These are phyloP conservation scores for Bucorvus abyssinicus DNA, from an alignment of 2,797 vertebrate species.

Conservation along the genomic window DNA sequence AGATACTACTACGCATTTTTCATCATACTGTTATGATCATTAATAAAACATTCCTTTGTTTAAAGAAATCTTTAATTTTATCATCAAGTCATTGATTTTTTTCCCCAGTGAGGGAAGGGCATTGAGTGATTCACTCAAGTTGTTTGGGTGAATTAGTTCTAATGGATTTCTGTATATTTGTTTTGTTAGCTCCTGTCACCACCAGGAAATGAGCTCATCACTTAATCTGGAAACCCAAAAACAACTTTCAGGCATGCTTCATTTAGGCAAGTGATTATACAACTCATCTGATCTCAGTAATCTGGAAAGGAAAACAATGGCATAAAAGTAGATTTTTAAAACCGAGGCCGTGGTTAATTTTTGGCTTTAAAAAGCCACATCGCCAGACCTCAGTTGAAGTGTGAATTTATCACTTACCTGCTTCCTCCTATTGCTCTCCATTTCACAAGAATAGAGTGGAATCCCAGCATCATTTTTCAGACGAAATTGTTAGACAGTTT, in stretches of 20 bases:
- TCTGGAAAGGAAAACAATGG: neutral
- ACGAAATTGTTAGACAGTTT: neutral
- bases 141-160: constrained; percentile 31
- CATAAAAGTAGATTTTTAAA: neutral
- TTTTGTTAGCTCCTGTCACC: constrained; percentile 9
- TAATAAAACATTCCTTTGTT: neutral
- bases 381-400: neutral
- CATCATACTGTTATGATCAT: neutral
- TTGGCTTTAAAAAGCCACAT: neutral
- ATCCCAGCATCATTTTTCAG: neutral
- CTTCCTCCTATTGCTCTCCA: neutral
- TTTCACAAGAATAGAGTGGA: neutral
- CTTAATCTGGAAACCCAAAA: constrained; percentile 13
- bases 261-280: neutral
- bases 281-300: neutral
- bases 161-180: constrained; percentile 55
- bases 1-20: neutral
- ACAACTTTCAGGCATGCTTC: neutral
- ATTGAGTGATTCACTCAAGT: constrained; percentile 21
- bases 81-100: neutral
- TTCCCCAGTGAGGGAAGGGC: neutral
- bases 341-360: neutral
- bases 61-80: constrained; percentile 6
- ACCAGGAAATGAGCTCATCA: constrained; percentile 13
- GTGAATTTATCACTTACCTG: neutral